Evolutionary conservation across 2,797 vertebrate species (phyloP).

Genomic region (Distichodus sexfasciatus): DNA sequence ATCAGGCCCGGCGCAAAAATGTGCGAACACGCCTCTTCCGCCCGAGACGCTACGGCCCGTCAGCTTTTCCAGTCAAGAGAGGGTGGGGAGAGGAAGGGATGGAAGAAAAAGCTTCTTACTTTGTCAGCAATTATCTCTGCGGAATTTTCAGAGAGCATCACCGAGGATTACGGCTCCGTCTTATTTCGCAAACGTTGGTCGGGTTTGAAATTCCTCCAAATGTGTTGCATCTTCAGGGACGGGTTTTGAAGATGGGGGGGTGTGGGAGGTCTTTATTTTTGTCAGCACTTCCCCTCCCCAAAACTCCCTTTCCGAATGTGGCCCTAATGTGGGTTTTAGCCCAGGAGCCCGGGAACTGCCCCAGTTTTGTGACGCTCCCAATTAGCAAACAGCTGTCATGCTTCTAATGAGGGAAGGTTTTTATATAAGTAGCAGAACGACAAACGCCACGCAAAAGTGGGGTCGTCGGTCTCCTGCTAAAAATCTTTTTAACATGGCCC

Average conservation of each 20-base stretch:
- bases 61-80: constrained; percentile 46
- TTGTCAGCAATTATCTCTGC: constrained; percentile 54
- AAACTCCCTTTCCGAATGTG: constrained; percentile 1
- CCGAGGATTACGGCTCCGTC: constrained; percentile 44
- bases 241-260: too few relatives aligned
- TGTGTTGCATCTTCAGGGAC: constrained; percentile 46
- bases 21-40: constrained; percentile 43
- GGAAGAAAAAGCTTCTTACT: constrained; percentile 45
- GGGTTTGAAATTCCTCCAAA: constrained; percentile 46
- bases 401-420: constrained; percentile 42
- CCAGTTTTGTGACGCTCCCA: constrained; percentile 48
- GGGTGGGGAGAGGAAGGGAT: not conserved
- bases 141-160: constrained; percentile 40
- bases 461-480: constrained; percentile 33
- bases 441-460: constrained; percentile 24
- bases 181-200: constrained; percentile 39
- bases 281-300: constrained; percentile 17
- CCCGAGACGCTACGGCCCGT: constrained; percentile 47
- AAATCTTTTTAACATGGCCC: too few relatives aligned
- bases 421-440: constrained; percentile 45
- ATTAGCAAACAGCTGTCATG: constrained; percentile 52
- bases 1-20: constrained; percentile 40
- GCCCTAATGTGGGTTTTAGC: constrained; percentile 32
- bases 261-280: constrained; percentile 38
- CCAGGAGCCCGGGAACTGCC: constrained; percentile 45